phyloP scores from a whole-genome alignment of 1,140 invertebrate species.

The Drosophila bipectinata region DNA sequence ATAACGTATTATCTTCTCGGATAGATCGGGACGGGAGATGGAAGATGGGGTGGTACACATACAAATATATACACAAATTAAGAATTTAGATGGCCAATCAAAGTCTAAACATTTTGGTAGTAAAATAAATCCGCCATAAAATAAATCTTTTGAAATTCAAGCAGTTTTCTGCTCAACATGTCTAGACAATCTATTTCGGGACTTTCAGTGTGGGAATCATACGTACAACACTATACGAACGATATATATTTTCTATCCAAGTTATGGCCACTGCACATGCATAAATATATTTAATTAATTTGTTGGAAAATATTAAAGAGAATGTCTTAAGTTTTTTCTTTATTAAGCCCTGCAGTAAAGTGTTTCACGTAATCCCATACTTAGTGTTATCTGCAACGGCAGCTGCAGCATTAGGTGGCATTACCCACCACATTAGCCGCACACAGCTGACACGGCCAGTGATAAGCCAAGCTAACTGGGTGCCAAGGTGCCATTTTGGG shows the following conservation, averaged over 20 bases:
- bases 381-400: slow-evolving; percentile 33
- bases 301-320: neutral
- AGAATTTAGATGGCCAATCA: slow-evolving; percentile 12
- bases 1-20: neutral
- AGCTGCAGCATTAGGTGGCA: slow-evolving; percentile 27
- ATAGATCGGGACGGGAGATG: no score
- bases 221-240: neutral
- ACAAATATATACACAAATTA: slow-evolving; percentile 5
- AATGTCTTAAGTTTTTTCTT: no score
- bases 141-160: slow-evolving; percentile 29
- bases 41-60: no score
- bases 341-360: slow-evolving; percentile 20
- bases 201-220: slow-evolving; percentile 15
- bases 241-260: slow-evolving; percentile 14
- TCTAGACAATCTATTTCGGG: slow-evolving; percentile 43
- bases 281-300: slow-evolving; percentile 15
- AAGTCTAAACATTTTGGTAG: slow-evolving; percentile 24
- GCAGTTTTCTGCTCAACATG: slow-evolving; percentile 23
- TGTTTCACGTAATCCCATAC: slow-evolving; percentile 16
- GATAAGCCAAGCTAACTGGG: slow-evolving; percentile 62
- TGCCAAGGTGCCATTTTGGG: slow-evolving; percentile 21
- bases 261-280: slow-evolving; percentile 10
- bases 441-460: slow-evolving; percentile 28
- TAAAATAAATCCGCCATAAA: slow-evolving; percentile 39
- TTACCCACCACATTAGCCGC: slow-evolving; percentile 18